A percentile compares a stretch with the other conserved stretches of the same genome.
phyloP scores from a whole-genome alignment of 2,797 vertebrate species.

The Anolis apletophallus region DNA sequence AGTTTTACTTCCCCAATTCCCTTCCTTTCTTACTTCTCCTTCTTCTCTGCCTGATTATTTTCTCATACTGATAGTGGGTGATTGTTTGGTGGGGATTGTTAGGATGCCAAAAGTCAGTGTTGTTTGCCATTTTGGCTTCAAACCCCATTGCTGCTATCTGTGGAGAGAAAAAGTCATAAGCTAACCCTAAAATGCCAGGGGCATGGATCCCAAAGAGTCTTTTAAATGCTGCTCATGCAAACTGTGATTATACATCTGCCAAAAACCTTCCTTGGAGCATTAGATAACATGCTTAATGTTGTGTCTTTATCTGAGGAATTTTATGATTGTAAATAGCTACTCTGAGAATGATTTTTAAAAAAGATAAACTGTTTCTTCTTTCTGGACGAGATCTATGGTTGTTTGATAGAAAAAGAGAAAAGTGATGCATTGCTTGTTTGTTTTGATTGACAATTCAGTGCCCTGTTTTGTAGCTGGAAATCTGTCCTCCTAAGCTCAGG shows the following conservation, averaged over 20 bases:
- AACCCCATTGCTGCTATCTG: background rate
- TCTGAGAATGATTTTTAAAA: background rate
- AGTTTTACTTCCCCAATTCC: background rate
- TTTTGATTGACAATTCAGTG: conserved; percentile 18
- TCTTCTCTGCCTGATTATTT: background rate
- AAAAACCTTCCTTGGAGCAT: background rate
- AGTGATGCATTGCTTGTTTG: background rate
- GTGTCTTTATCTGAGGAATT: background rate
- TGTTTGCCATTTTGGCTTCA: background rate
- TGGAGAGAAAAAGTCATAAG: background rate
- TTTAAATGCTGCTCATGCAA: background rate
- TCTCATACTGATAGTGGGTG: background rate
- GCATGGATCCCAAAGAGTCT: background rate
- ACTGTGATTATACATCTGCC: background rate
- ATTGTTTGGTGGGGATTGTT: background rate
- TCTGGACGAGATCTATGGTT: background rate
- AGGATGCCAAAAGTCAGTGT: background rate
- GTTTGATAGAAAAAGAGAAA: background rate
- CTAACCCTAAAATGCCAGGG: conserved; percentile 12
- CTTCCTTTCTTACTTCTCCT: background rate
- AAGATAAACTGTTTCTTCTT: background rate
- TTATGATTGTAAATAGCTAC: background rate
- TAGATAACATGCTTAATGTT: background rate
- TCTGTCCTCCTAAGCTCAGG: conserved; percentile 14
- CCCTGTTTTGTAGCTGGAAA: background rate